Evolutionary conservation across 1,140 invertebrate species (phyloP), one percentile per base, ranked within the genome.

Genomic region (Thrips palmi): DNA sequence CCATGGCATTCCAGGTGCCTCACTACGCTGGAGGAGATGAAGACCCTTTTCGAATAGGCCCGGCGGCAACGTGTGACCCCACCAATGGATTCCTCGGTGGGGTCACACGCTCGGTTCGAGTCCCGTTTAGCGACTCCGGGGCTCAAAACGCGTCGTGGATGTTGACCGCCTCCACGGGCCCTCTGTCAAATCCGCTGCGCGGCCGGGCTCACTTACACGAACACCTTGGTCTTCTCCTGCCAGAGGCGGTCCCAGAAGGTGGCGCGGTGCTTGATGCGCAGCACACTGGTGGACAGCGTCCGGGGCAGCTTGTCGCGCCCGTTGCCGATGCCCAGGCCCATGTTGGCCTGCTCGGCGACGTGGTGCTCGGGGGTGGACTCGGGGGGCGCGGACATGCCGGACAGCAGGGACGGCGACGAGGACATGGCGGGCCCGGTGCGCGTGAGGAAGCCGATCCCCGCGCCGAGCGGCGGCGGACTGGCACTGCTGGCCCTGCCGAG

Each of bases 181-280:
- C n/a, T n/a, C n/a, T n/a, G n/a, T n/a, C n/a, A n/a, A n/a, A n/a
- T n/a, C n/a, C n/a, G n/a, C n/a, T n/a, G n/a, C n/a, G n/a, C n/a
- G n/a, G n/a, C n/a, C n/a, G n/a, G n/a, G n/a, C n/a, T n/a, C 46
- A 74, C 71, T 75, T 65, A 77, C 72, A 62, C 67, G 50, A 75
- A 70, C 44, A 71, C 56, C 43, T 67, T 69, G 29, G 62, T 67
- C 40, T 67, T 62, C 38, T 75, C 67, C 43, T 76, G 68, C 65
- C 73, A 80, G 52, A 80, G 75, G 47, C 82, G 79, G 47, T 83
- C 79, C 81, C 81, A 85, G 52, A 84, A 85, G 25, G 68, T 70
- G 43, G 65, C 73, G 44, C 68, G 64, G 52, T 65, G 69, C 57
- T 70, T 77, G 51, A 83, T 74, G 41, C 78, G 62, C 15, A 85